These are phyloP conservation scores for Papilio elwesi DNA, from an alignment of 2,888 invertebrate species.

Conservation along the genomic window DNA sequence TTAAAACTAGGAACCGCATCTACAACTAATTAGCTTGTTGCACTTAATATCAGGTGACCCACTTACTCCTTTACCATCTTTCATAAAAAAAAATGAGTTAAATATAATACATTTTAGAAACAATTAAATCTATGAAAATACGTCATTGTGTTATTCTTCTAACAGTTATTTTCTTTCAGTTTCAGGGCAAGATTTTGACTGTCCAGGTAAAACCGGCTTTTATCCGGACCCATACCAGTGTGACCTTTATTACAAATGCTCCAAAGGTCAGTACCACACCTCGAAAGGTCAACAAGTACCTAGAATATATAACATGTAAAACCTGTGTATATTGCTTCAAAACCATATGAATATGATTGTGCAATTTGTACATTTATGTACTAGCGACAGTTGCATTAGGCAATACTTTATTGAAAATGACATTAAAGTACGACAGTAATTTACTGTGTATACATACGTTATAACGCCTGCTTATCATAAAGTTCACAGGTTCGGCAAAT, in stretches of 20 bases:
- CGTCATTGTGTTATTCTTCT: neutral
- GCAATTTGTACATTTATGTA: constrained; percentile 13
- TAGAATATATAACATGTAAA: constrained; percentile 46
- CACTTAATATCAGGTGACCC: too few species aligned
- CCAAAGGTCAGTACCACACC: constrained; percentile 81
- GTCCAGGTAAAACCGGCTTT: constrained; percentile 89
- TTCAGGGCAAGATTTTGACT: constrained; percentile 85
- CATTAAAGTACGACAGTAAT: neutral
- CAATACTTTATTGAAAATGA: neutral
- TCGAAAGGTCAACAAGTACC: constrained; percentile 57
- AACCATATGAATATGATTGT: constrained; percentile 18
- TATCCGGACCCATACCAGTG: constrained; percentile 90
- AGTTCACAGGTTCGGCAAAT: too few species aligned
- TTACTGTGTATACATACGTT: neutral
- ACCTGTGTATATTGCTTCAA: constrained; percentile 42
- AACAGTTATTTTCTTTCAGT: constrained; percentile 56
- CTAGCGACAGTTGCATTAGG: neutral
- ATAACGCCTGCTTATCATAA: neutral
- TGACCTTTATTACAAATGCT: constrained; percentile 91
- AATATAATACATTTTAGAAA: neutral
- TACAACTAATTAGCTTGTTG: too few species aligned
- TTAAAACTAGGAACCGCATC: too few species aligned
- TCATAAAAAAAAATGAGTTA: neutral
- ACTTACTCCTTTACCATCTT: too few species aligned
- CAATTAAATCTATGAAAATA: neutral